Percentiles rank a stretch among this genome's conserved stretches.
These are phyloP conservation scores for Andrena camellia DNA, from an alignment of 2,888 invertebrate genomes.

Conservation along the genomic window DNA sequence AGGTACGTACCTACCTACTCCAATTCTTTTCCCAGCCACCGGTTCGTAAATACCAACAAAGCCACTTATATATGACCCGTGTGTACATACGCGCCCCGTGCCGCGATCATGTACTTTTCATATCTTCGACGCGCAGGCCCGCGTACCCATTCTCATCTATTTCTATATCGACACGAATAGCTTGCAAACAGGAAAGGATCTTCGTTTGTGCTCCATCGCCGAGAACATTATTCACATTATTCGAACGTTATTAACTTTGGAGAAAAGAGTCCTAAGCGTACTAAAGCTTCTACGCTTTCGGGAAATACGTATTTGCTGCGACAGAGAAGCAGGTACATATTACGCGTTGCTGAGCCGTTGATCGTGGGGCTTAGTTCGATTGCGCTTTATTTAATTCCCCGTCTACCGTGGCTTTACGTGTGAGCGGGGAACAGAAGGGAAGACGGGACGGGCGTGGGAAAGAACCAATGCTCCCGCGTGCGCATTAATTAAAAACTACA, in stretches of 20 bases:
- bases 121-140: conserved; percentile 41
- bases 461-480: not conserved
- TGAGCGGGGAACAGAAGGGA: not conserved
- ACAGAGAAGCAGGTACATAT: not conserved
- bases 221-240: not conserved
- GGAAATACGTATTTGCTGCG: not conserved
- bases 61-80: not conserved
- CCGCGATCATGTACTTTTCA: conserved; percentile 36
- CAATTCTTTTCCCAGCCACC: not conserved
- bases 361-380: not conserved
- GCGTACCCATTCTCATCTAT: conserved; percentile 9
- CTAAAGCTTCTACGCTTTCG: not conserved
- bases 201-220: not conserved
- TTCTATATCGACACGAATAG: not conserved
- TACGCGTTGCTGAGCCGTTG: not conserved
- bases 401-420: not conserved
- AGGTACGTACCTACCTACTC: too few relatives aligned
- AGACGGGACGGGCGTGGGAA: not conserved
- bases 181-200: conserved; percentile 2
- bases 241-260: not conserved
- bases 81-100: not conserved
- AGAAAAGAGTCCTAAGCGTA: not conserved
- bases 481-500: conserved; percentile 33
- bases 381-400: not conserved
- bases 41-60: conserved; percentile 23